Conservation (phyloP, 2,113 vertebrate genomes). For the Pseudopodoces humilis region DNA sequence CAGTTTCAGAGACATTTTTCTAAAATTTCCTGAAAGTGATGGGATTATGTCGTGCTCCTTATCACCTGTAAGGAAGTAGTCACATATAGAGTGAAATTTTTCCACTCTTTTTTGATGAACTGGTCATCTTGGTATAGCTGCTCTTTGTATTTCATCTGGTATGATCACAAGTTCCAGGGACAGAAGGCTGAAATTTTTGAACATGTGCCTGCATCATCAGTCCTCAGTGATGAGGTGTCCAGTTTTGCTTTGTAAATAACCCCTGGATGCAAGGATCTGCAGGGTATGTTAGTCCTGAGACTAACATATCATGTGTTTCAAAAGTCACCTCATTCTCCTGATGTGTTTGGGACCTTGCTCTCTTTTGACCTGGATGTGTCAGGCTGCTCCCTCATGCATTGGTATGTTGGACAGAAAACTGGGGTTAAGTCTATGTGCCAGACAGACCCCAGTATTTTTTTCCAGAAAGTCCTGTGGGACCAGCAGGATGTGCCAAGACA, state of each 20-base stretch:
- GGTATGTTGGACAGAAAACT: background rate
- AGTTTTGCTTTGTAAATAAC: background rate
- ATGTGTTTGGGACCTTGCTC: background rate
- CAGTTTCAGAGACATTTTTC: background rate
- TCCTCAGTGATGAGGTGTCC: background rate
- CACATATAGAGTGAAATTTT: background rate
- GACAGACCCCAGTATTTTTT: background rate
- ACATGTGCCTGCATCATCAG: fast-evolving
- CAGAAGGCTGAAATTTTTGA: background rate
- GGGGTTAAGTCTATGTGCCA: background rate
- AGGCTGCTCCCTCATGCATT: background rate
- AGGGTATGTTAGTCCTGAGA: background rate
- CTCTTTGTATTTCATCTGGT: background rate
- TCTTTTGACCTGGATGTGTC: background rate
- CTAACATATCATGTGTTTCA: background rate
- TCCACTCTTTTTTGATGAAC: background rate
- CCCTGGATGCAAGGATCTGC: background rate
- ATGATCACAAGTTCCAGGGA: background rate
- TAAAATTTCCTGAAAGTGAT: background rate
- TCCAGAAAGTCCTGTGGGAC: background rate
- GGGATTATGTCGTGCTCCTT: background rate
- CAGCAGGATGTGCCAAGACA: background rate
- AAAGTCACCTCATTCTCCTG: background rate
- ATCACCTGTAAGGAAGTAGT: background rate
- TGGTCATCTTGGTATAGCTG: background rate